Conservation (phyloP, 2,888 invertebrate genomes). For the Diplolepis rosae region DNA sequence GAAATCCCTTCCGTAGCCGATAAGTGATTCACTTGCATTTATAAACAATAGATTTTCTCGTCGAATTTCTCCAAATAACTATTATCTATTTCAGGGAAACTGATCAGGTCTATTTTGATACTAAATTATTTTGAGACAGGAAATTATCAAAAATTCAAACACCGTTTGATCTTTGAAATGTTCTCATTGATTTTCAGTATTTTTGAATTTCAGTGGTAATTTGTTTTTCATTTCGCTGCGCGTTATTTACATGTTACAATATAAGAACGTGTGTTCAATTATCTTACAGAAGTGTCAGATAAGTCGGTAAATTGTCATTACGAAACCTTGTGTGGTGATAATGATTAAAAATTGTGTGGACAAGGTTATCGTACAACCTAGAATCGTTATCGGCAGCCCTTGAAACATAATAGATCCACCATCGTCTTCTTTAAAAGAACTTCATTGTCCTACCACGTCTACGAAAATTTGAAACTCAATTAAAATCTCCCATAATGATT, state of each 20-base stretch:
- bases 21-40: slow-evolving; percentile 22
- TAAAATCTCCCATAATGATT: not conserved
- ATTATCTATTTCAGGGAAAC: not conserved
- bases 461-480: not conserved
- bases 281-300: not conserved
- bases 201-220: not conserved
- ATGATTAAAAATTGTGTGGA: slow-evolving; percentile 14
- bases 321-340: slow-evolving; percentile 15
- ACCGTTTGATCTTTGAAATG: too few relatives aligned
- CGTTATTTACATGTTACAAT: not conserved
- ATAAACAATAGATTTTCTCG: slow-evolving; percentile 20
- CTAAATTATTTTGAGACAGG: not conserved
- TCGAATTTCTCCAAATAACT: not conserved
- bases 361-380: slow-evolving; percentile 26
- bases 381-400: slow-evolving; percentile 14
- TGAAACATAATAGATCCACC: slow-evolving; percentile 11
- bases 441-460: not conserved
- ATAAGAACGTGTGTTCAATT: slow-evolving; percentile 6
- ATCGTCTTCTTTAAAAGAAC: not conserved
- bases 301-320: not conserved
- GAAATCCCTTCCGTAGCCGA: slow-evolving; percentile 22
- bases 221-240: not conserved
- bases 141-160: too few relatives aligned
- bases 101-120: not conserved
- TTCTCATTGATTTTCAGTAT: too few relatives aligned